Base-by-base conservation (phyloP, 1,140 invertebrate species). In the Hypsibius dujardini region DNA sequence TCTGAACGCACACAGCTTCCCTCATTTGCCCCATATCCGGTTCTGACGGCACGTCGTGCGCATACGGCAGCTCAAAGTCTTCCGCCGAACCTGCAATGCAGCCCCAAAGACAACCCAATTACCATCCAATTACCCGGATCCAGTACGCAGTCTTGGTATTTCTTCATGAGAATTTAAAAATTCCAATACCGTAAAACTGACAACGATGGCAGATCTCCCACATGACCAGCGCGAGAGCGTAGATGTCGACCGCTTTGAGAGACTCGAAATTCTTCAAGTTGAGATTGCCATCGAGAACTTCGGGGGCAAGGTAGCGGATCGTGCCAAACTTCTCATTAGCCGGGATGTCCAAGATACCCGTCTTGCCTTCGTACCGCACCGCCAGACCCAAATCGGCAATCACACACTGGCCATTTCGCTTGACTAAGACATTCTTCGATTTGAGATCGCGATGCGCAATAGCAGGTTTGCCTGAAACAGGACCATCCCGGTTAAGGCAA, bases 361-460 rank as follows among this genome's bases (percentile, higher is more conserved):
- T 87, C 72, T 85, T 84, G 67, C 90, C 87, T 76, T 93, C 88
- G 14, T 45, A 90, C 12, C 90, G 81, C 47, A 93, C 90, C 3
- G 90, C 90, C 71, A 94, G 80, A 7, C 94, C 94, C 46, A 98
- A 82, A 81, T 98, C 95, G 3, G 92, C 92, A 76, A 98, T 95
- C 74, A 90, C 92, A 80, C 94, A 97, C 1, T 87, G 89, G 73
- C 89, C 84, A 83, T 95, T 93, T 46, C 84, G 86, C 81, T 95
- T 95, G 40, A 97, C 92, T 69, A 97, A 80, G 74, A 97, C 94
- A 80, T 97, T 97, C 81, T 95, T 95, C 1, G 89, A 90, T 79
- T 97, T 97, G 15, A 97, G 82, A 82, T 97, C 93, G 74, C 93
- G 84, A 80, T 97, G 94, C 45, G 93, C 94, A 76, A 97, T 95